Evolutionary conservation across 2,888 invertebrate species (phyloP).

Genomic region (Lydus trimaculatus): DNA sequence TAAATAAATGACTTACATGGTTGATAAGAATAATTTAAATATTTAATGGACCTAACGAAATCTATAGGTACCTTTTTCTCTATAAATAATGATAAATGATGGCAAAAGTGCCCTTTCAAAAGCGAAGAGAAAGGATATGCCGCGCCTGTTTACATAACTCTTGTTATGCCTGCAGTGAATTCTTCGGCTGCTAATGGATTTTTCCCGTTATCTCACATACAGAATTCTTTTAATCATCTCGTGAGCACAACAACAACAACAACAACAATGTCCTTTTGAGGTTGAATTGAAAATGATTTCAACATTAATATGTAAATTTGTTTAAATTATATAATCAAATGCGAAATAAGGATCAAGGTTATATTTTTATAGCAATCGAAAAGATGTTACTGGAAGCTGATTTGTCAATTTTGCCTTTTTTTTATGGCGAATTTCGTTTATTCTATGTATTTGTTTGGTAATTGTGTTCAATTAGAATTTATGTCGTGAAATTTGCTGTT

Average conservation of each 20-base stretch:
- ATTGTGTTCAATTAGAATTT: slow-evolving; percentile 16
- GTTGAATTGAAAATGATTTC: neutral
- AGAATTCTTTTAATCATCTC: slow-evolving; percentile 5
- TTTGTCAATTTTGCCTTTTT: slow-evolving; percentile 10
- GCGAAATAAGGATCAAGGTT: neutral
- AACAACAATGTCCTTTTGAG: slow-evolving; percentile 9
- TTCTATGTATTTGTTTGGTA: neutral
- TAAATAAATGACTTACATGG: neutral
- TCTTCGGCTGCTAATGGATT: slow-evolving; percentile 6
- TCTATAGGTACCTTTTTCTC: neutral
- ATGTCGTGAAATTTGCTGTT: slow-evolving; percentile 16
- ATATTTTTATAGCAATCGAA: neutral
- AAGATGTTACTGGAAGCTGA: neutral
- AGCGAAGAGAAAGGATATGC: slow-evolving; percentile 10
- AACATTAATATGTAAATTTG: neutral
- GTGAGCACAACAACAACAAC: slow-evolving; percentile 3
- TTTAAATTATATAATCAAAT: neutral
- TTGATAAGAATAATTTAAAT: neutral
- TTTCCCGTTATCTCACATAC: slow-evolving; percentile 3
- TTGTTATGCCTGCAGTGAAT: slow-evolving; percentile 9
- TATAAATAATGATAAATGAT: neutral
- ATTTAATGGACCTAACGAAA: neutral
- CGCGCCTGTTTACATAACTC: slow-evolving; percentile 11
- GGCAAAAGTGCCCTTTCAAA: slow-evolving; percentile 8
- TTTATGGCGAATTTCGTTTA: no score